Base-by-base conservation (phyloP, 2,113 vertebrate species). In the Percopsis transmontana region DNA sequence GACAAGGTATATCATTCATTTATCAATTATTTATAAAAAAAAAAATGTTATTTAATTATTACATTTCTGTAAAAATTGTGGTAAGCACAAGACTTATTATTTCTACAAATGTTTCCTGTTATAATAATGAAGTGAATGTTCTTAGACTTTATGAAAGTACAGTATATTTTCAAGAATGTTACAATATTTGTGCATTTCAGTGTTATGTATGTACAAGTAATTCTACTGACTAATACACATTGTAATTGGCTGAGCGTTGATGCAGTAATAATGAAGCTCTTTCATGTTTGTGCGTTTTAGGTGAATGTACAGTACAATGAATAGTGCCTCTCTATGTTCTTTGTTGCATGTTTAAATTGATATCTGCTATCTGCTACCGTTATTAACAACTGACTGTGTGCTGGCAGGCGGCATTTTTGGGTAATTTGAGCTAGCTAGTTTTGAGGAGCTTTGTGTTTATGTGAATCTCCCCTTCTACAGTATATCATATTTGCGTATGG, bases 101-200 rank as follows among this genome's bases (percentile, higher is more conserved):
- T 18, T 48, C 7, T 18, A 48, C n/a, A 15, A 16, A 48, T 8
- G 33, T 16, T 44, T 45, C 1, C 21, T 60, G 13, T 42, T 3
- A 42, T 15, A 45, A 23, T 18, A n/a, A 42, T 20, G 6, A 45
- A 6, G 20, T 74, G 86, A 89, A 88, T 89, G 81, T 88, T 74
- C n/a, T 21, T 39, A 81, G 85, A 85, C 84, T 62, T 83, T 21
- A 69, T 89, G 87, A 87, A 90, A 85, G 87, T 89, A 85, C 27
- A 6, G 8, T 7, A 33, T 53, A 61, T 62, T 70, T 65, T 61
- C 3, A 70, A 72, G 84, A 89, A 89, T 88, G 85, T 87, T 62
- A 80, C 62, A 24, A 72, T 54, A 76, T 53, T 38, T 45, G 55
- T 76, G 14, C 14, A 41, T 77, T 80, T 72, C 18, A 61, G 38